Conservation (phyloP, 2,797 vertebrate species). For the Gymnodraco acuticeps region DNA sequence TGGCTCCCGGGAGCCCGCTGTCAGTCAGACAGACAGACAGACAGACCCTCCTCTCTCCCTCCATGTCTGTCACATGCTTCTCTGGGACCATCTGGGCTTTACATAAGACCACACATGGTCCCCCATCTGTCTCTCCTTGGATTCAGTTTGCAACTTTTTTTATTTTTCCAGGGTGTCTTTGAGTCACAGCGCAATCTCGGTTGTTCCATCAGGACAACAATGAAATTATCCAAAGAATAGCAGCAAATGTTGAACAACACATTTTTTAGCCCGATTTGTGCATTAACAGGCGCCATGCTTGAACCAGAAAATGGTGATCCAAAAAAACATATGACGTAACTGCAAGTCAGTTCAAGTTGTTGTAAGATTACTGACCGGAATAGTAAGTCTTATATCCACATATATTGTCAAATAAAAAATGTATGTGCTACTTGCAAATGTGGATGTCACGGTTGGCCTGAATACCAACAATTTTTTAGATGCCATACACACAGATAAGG, state of each 20-base stretch:
- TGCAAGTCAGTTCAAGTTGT: too few species aligned
- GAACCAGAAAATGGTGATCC: too few species aligned
- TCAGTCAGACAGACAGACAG: slow-evolving; percentile 36
- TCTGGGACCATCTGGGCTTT: slow-evolving; percentile 82
- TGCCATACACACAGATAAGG: too few species aligned
- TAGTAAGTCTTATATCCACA: too few species aligned
- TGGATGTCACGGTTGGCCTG: too few species aligned
- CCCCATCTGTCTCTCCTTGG: slow-evolving; percentile 6
- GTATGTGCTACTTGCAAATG: too few species aligned
- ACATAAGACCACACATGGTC: slow-evolving; percentile 75
- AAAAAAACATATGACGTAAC: too few species aligned
- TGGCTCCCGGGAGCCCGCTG: slow-evolving; percentile 52
- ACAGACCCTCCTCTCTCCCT: slow-evolving; percentile 46
- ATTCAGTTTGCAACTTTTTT: slow-evolving; percentile 47
- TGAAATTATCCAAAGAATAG: background rate
- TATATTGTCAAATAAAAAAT: too few species aligned
- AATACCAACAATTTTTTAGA: too few species aligned
- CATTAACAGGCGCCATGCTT: background rate
- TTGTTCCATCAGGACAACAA: background rate
- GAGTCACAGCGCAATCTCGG: slow-evolving; percentile 12
- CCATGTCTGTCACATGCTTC: slow-evolving; percentile 63
- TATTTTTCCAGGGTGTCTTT: slow-evolving; percentile 41
- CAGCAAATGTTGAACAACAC: background rate
- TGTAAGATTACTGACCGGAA: too few species aligned
- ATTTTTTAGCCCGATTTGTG: background rate